Conservation (phyloP, 2,888 invertebrate genomes). For the Andrena bucephala region DNA sequence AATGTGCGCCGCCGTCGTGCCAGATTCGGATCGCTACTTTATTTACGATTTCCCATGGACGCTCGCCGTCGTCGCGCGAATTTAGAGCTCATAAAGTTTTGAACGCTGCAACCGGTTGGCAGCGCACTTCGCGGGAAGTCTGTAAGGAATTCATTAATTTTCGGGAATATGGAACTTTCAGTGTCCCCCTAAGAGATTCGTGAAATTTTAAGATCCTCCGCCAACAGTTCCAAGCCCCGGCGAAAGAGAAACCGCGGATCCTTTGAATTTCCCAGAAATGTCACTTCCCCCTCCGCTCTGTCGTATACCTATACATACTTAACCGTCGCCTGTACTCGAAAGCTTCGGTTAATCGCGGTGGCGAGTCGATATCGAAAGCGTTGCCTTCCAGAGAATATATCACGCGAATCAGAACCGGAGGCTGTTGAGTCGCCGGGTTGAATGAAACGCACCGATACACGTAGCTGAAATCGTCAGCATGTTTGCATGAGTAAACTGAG, state of each 20-base stretch:
- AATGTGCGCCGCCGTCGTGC: background rate
- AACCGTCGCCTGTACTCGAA: background rate
- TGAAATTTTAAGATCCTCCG: background rate
- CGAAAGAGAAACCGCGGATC: background rate
- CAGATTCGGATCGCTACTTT: conserved; percentile 10
- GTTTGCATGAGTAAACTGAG: conserved; percentile 2
- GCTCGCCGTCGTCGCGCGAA: background rate
- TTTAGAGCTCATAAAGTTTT: background rate
- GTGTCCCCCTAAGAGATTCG: background rate
- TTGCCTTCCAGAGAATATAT: background rate
- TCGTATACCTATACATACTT: background rate
- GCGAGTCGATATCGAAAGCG: background rate
- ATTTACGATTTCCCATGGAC: background rate
- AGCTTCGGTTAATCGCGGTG: conserved; percentile 14
- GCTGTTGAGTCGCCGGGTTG: background rate
- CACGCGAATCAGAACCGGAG: background rate
- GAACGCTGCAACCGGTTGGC: background rate
- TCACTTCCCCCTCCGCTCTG: conserved; percentile 22
- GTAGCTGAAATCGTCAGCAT: background rate
- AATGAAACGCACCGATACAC: background rate
- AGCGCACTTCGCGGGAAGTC: conserved; percentile 5
- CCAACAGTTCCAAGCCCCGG: background rate
- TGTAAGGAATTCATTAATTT: conserved; percentile 44
- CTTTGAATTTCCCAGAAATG: conserved; percentile 2
- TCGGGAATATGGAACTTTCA: conserved; percentile 3